Base-by-base conservation (phyloP, 2,797 vertebrate genomes). In the Aythya fuligula region DNA sequence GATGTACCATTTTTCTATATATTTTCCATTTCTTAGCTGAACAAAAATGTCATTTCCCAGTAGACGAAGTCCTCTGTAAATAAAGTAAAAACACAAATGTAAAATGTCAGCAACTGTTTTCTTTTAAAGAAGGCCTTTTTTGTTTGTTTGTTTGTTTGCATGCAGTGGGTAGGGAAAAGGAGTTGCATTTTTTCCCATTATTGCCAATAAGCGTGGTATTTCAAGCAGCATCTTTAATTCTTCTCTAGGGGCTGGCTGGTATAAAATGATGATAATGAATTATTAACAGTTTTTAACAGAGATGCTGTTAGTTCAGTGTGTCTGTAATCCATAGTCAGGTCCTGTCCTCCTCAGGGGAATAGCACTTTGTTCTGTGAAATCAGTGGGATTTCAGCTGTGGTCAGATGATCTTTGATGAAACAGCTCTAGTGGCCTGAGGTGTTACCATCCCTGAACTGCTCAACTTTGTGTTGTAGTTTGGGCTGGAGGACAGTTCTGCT, bases 21-120 rank as follows among this genome's bases (percentile, higher is more conserved):
- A 51, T 93, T 95, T 92, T 94, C 54, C 34, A 85, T 92, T 95
- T 85, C 57, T 75, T 94, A 85, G 56, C 87, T 88, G 71, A 92
- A 93, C 34, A 73, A 85, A 97, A 93, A 96, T 80, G 83, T 90
- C 71, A 79, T 92, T 87, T 92, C 90, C 93, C 90, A 32, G 28
- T 76, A 81, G 92, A 80, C 64, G 49, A 36, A 62, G 64, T 89
- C 75, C 18, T 95, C 93, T 93, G 82, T 94, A 94, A 97, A 93
- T 85, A 91, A 78, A 96, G 66, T 74, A 87, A 93, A 94, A 94
- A 77, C 74, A 94, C 78, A 93, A 92, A 85, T 64, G 34, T 90
- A 87, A 93, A 97, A 96, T 96, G 94, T 94, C 96, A 96, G 94
- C 90, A 90, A 95, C 83, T 94, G 65, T 93, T 94, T 94, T 91